phyloP scores from a whole-genome alignment of 2,888 invertebrate genomes.

The Fragum fragum region DNA sequence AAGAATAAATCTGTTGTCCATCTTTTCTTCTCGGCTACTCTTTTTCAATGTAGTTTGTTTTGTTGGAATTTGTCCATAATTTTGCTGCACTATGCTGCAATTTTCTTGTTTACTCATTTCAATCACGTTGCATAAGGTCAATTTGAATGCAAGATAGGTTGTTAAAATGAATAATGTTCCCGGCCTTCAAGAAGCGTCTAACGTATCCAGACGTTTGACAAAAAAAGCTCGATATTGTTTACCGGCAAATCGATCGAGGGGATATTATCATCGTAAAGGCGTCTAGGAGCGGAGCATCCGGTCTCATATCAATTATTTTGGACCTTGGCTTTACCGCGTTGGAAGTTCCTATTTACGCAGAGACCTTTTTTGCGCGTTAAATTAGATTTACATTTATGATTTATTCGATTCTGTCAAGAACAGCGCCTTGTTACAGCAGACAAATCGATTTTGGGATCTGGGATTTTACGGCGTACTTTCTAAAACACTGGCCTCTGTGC shows the following conservation, averaged over 20 bases:
- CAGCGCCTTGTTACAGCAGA: not conserved
- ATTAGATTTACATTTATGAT: slow-evolving; percentile 5
- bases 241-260: slow-evolving; percentile 5
- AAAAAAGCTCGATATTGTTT: not conserved
- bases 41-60: no score
- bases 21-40: no score
- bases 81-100: no score
- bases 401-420: slow-evolving; percentile 16
- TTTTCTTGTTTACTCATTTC: no score
- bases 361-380: slow-evolving; percentile 1
- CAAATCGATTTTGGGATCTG: not conserved
- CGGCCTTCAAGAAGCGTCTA: not conserved
- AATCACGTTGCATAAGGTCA: no score
- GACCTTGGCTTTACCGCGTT: slow-evolving; percentile 3
- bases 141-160: not conserved
- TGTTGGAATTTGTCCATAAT: no score
- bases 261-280: slow-evolving; percentile 5
- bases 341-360: slow-evolving; percentile 16
- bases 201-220: not conserved
- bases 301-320: slow-evolving; percentile 16
- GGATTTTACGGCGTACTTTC: not conserved
- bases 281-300: slow-evolving; percentile 19
- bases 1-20: no score
- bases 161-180: not conserved
- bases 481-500: not conserved